phyloP scores from a whole-genome alignment of 1,140 invertebrate genomes.

The Patella vulgata region DNA sequence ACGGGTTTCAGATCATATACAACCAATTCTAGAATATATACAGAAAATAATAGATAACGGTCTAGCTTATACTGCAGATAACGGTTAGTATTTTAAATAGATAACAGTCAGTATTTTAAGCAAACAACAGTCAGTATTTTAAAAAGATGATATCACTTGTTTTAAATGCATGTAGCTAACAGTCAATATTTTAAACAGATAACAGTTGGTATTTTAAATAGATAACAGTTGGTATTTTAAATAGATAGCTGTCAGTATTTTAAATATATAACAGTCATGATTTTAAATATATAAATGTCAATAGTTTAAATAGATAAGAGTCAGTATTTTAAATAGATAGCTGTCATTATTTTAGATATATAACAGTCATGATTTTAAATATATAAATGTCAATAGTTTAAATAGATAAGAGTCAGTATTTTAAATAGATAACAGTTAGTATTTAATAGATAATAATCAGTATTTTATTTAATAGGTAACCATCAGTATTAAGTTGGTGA shows the following conservation, averaged over 20 bases:
- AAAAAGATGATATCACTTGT: slow-evolving; percentile 1
- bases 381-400: not conserved
- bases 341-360: too few species aligned
- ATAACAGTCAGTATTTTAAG: too few species aligned
- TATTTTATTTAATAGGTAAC: slow-evolving; percentile 1
- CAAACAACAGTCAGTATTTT: too few species aligned
- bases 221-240: too few species aligned
- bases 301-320: not conserved
- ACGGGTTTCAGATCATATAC: slow-evolving; percentile 84
- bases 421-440: slow-evolving; percentile 18
- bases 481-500: not conserved
- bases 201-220: slow-evolving; percentile 8
- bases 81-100: slow-evolving; percentile 27
- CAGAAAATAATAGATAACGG: slow-evolving; percentile 22
- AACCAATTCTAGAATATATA: slow-evolving; percentile 81
- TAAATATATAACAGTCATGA: not conserved
- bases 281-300: not conserved
- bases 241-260: too few species aligned
- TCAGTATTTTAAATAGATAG: slow-evolving; percentile 11
- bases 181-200: slow-evolving; percentile 2
- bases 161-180: not conserved
- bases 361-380: too few species aligned
- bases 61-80: slow-evolving; percentile 28
- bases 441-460: too few species aligned
- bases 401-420: not conserved